These are phyloP conservation scores for Anoplius nigerrimus DNA, from an alignment of 2,888 invertebrate genomes.

Conservation along the genomic window DNA sequence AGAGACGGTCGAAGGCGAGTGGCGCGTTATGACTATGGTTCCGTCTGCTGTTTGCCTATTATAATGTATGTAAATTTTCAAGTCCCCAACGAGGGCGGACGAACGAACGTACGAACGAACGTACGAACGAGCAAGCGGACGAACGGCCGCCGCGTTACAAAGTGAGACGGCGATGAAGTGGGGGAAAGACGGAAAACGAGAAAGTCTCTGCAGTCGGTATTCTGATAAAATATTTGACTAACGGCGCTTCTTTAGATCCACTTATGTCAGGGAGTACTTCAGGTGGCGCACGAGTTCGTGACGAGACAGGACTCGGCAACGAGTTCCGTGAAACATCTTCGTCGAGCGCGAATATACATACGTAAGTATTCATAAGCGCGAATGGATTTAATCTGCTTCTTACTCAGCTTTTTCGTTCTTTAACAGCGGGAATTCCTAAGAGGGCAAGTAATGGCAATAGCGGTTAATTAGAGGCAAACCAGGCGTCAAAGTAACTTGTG, in stretches of 20 bases:
- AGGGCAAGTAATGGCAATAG: too few species aligned
- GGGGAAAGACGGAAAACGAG: conserved; percentile 10
- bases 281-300: conserved; percentile 1
- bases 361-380: background rate
- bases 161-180: background rate
- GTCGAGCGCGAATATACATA: background rate
- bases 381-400: background rate
- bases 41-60: conserved; percentile 46
- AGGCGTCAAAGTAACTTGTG: too few species aligned
- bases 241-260: conserved; percentile 28
- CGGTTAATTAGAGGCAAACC: too few species aligned
- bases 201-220: conserved; percentile 21
- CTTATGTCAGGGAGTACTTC: conserved; percentile 10
- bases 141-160: background rate
- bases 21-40: conserved; percentile 4
- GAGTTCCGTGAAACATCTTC: background rate
- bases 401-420: too few species aligned
- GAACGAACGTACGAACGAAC: conserved; percentile 2
- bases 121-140: too few species aligned
- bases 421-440: too few species aligned
- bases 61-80: conserved; percentile 50
- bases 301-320: background rate
- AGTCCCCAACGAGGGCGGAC: conserved; percentile 24
- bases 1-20: conserved; percentile 28
- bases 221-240: conserved; percentile 51